Evolutionary conservation across 2,888 invertebrate species (phyloP).

Genomic region (Callosobruchus maculatus): DNA sequence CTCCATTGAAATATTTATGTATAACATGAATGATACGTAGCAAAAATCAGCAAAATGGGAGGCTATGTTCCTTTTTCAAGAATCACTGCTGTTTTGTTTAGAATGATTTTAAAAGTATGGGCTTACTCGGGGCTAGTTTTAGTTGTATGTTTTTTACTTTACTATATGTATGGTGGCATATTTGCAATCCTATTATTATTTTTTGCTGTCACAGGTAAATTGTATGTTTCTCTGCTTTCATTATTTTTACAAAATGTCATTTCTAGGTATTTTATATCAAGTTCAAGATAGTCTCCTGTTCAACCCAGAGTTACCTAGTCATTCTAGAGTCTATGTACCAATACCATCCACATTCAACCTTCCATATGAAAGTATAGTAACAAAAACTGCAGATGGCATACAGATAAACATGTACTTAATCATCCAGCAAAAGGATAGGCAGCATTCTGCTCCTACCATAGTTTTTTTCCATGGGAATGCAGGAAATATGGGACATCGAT

Average conservation of each 20-base stretch:
- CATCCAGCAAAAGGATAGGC: slow-evolving; percentile 65
- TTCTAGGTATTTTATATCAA: slow-evolving; percentile 75
- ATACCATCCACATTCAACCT: slow-evolving; percentile 82
- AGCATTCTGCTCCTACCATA: slow-evolving; percentile 73
- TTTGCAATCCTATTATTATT: slow-evolving; percentile 67
- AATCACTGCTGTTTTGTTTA: slow-evolving; percentile 49
- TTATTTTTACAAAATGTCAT: slow-evolving; percentile 5
- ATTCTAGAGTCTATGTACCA: slow-evolving; percentile 84
- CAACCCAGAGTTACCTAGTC: slow-evolving; percentile 85
- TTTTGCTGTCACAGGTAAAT: slow-evolving; percentile 67
- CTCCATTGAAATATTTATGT: background rate
- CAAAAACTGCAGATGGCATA: slow-evolving; percentile 72
- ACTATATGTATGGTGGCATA: slow-evolving; percentile 79
- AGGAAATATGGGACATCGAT: slow-evolving; percentile 86
- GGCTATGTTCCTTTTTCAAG: slow-evolving; percentile 45
- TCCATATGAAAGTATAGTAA: slow-evolving; percentile 79
- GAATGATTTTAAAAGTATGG: slow-evolving; percentile 70
- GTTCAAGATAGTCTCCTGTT: slow-evolving; percentile 83
- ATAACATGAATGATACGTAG: background rate
- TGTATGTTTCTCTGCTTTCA: background rate
- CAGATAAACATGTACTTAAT: slow-evolving; percentile 80
- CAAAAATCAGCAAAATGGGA: slow-evolving; percentile 33
- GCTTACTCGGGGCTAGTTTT: slow-evolving; percentile 70
- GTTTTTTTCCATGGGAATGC: slow-evolving; percentile 95
- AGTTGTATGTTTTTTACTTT: slow-evolving; percentile 71